Evolutionary conservation across 2,888 invertebrate genomes (phyloP), one percentile per base, ranked within the genome.

Genomic region (Spodoptera littoralis): DNA sequence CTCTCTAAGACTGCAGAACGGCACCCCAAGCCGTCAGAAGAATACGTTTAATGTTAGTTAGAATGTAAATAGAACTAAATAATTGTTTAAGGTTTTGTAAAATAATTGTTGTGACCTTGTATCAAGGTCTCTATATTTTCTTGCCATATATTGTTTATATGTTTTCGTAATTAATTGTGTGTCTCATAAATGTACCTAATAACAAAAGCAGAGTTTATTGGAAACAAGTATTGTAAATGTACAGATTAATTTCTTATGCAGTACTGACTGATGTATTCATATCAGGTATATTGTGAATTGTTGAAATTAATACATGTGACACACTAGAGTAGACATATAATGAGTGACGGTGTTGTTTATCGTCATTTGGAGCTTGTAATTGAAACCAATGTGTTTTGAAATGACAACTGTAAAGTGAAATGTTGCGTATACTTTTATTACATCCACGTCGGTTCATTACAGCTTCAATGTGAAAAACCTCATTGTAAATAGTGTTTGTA

Each of bases 11-110:
- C 95, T 98, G 87, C 97, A 97, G 71, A 95, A 96, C 76, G 97
- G 96, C 88, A 97, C 97, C 76, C 96, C 76, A 98, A 98, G 91
- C 97, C 98, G 61, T 98, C 98, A 60, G 98, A 98, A 93, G 98
- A 98, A 91, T 98, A 98, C 92, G 98, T 98, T 90, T 98, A 90
- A 88, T 65, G 66, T 60, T 79, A 69, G 53, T 62, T 68, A 67
- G 51, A 60, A 58, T 83, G 83, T 84, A 83, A 67, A 84, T 86
- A 88, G 63, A 73, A 73, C 77, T 80, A 66, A 64, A 58, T 77
- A 79, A 80, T 82, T 79, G 71, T 81, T 75, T 76, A 82, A 83
- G 81, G 79, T 81, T 84, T 81, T 91, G 91, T 92, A 92, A 84
- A 92, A 89, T 88, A 83, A 81, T 86, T 87, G 80, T 88, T 90